phyloP scores from a whole-genome alignment of 2,113 vertebrate genomes.

The Oxyruncus cristatus region DNA sequence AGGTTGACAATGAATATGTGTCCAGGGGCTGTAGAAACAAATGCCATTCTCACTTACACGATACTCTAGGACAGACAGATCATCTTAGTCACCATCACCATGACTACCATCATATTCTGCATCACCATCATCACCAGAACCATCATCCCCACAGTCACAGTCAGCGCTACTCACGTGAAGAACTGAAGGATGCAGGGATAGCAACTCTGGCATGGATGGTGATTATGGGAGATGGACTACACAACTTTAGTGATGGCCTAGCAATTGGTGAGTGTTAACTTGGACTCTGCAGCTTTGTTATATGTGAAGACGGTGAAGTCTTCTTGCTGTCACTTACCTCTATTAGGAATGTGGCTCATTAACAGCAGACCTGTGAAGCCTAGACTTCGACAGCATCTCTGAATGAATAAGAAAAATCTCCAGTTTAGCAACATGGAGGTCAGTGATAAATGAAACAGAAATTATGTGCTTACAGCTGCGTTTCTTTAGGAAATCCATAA shows the following conservation, averaged over 20 bases:
- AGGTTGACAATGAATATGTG: slow-evolving; percentile 80
- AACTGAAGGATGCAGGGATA: slow-evolving; percentile 90
- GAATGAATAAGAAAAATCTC: neutral
- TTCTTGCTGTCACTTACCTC: neutral
- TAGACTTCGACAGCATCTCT: neutral
- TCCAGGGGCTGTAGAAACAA: slow-evolving; percentile 94
- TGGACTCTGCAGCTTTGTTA: neutral
- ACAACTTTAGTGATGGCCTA: slow-evolving; percentile 95
- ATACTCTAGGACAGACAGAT: slow-evolving; percentile 91
- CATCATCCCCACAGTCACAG: slow-evolving; percentile 96
- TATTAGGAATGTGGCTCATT: neutral
- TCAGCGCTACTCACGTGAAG: slow-evolving; percentile 90
- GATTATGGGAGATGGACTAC: slow-evolving; percentile 96
- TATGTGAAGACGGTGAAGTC: neutral
- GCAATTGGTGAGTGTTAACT: slow-evolving; percentile 82
- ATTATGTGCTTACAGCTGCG: neutral
- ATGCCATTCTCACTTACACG: slow-evolving; percentile 96
- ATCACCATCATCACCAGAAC: slow-evolving; percentile 97
- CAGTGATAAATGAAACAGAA: neutral
- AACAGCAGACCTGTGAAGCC: neutral
- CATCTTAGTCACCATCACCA: slow-evolving; percentile 94
- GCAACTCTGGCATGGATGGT: slow-evolving; percentile 98
- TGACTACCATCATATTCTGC: slow-evolving; percentile 97
- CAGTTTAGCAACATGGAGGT: neutral
- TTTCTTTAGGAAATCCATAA: neutral